These are phyloP conservation scores for Tangara arthus DNA, from an alignment of 2,797 vertebrate genomes.

Conservation along the genomic window DNA sequence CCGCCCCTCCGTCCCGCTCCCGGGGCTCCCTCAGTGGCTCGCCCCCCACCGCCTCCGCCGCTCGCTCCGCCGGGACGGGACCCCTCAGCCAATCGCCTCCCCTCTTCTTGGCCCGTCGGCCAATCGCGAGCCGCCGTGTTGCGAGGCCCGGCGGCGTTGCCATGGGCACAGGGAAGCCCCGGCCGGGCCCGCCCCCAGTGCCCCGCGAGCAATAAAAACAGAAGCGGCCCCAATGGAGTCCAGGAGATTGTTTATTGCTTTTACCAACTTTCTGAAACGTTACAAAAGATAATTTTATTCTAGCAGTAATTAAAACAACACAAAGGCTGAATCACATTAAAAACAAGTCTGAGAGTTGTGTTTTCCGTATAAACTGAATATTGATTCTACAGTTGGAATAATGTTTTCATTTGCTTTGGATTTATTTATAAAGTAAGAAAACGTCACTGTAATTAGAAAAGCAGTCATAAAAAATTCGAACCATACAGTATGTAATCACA, in stretches of 20 bases:
- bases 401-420: slow-evolving; percentile 65
- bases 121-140: slow-evolving; percentile 6
- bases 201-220: neutral
- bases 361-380: slow-evolving; percentile 67
- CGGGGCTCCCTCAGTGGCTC: neutral
- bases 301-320: slow-evolving; percentile 71
- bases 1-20: neutral
- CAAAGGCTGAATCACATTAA: slow-evolving; percentile 70
- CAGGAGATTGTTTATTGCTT: slow-evolving; percentile 80
- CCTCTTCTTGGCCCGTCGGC: neutral
- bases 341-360: slow-evolving; percentile 33
- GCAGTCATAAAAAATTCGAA: slow-evolving; percentile 74
- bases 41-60: no score
- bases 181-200: neutral
- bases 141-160: neutral
- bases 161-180: neutral
- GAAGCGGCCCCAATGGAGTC: neutral
- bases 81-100: slow-evolving; percentile 17
- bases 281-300: slow-evolving; percentile 79
- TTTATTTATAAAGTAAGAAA: slow-evolving; percentile 72
- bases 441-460: slow-evolving; percentile 73
- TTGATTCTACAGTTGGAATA: slow-evolving; percentile 55
- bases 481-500: slow-evolving; percentile 57
- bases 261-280: slow-evolving; percentile 70
- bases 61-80: accelerated